Percentiles rank a stretch among this genome's conserved stretches.
phyloP scores from a whole-genome alignment of 2,113 vertebrate species.

The Mesembrinibis cayennensis region DNA sequence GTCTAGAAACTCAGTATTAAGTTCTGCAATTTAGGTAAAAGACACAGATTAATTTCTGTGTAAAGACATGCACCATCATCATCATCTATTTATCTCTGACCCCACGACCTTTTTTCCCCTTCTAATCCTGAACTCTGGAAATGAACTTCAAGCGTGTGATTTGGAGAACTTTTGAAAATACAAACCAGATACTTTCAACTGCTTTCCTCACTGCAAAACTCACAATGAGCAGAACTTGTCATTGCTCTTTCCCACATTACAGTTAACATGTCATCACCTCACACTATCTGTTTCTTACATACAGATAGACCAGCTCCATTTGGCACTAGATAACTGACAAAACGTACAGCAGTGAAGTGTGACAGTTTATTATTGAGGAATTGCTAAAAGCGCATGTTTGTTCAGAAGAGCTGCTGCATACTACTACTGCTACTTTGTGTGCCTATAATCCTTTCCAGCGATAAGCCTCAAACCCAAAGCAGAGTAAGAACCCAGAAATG shows the following conservation, averaged over 20 bases:
- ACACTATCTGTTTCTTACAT: neutral
- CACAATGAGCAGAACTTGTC: neutral
- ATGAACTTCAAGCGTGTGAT: fast-evolving
- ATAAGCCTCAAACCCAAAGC: neutral
- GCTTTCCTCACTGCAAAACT: neutral
- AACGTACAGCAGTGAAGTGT: neutral
- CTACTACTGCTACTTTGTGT: fast-evolving
- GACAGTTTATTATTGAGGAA: neutral
- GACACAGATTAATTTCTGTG: neutral
- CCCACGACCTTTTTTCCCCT: neutral
- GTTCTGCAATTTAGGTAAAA: neutral
- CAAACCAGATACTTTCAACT: neutral
- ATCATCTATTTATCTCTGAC: neutral
- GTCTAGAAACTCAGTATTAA: neutral
- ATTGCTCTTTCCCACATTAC: neutral
- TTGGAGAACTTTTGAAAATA: neutral
- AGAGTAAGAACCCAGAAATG: neutral
- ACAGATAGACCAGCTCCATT: neutral
- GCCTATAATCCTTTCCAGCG: neutral
- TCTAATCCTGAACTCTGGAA: neutral
- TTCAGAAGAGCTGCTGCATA: neutral
- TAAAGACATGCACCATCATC: neutral
- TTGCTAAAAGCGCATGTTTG: neutral
- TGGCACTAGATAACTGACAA: neutral
- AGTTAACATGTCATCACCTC: neutral